Evolutionary conservation across 2,888 invertebrate species (phyloP).

Genomic region (Athrips mouffetella): DNA sequence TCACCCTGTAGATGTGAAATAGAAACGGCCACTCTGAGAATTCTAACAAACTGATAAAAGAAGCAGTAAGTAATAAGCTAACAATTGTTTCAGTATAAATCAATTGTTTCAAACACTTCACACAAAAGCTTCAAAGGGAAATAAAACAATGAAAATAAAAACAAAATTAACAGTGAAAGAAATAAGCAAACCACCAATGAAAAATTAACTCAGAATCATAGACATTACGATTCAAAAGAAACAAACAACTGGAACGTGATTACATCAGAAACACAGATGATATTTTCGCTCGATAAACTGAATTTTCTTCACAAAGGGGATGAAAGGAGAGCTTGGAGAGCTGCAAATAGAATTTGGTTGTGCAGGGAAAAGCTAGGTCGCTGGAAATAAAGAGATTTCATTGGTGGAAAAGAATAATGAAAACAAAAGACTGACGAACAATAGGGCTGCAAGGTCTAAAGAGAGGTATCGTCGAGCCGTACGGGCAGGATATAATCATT

Average conservation of each 20-base stretch:
- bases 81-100: too few relatives aligned
- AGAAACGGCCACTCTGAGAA: too few relatives aligned
- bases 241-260: slow-evolving; percentile 8
- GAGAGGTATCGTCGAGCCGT: too few relatives aligned
- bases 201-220: slow-evolving; percentile 25
- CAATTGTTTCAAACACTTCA: slow-evolving; percentile 21
- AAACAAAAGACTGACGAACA: slow-evolving; percentile 41
- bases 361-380: slow-evolving; percentile 40
- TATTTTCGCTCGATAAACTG: not conserved
- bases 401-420: slow-evolving; percentile 48
- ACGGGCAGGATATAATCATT: slow-evolving; percentile 3
- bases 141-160: slow-evolving; percentile 41
- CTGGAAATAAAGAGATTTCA: slow-evolving; percentile 50
- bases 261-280: not conserved
- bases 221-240: slow-evolving; percentile 28
- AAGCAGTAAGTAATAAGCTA: too few relatives aligned
- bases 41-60: too few relatives aligned
- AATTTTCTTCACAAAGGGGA: not conserved
- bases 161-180: slow-evolving; percentile 32
- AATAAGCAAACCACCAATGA: slow-evolving; percentile 15
- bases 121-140: slow-evolving; percentile 32
- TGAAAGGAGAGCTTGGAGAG: not conserved
- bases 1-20: too few relatives aligned
- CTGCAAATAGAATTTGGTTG: slow-evolving; percentile 32
- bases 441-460: too few relatives aligned